Evolutionary conservation across 2,113 vertebrate genomes (phyloP).

Genomic region (Laticauda laticaudata): DNA sequence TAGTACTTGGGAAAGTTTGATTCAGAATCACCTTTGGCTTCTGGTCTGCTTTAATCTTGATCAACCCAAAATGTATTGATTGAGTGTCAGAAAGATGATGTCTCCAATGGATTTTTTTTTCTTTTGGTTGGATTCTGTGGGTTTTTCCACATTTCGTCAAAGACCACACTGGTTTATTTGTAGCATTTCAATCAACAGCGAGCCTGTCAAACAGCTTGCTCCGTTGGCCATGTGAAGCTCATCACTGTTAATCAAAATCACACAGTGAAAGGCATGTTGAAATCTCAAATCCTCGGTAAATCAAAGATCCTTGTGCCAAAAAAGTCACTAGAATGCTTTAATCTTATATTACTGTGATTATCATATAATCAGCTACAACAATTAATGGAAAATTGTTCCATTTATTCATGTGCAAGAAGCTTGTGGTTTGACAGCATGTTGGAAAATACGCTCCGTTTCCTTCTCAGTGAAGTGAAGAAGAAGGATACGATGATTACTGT

Average conservation of each 20-base stretch:
- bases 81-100: neutral
- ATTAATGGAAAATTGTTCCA: neutral
- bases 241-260: constrained; percentile 33
- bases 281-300: constrained; percentile 24
- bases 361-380: constrained; percentile 9
- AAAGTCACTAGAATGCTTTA: neutral
- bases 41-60: neutral
- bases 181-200: neutral
- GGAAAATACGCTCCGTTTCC: neutral
- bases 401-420: neutral
- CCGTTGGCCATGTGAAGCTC: constrained; percentile 24
- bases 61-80: neutral
- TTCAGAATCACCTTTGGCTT: neutral
- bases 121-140: neutral
- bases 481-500: neutral
- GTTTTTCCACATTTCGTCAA: neutral
- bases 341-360: constrained; percentile 21
- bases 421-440: neutral
- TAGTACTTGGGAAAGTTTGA: neutral
- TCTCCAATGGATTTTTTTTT: neutral
- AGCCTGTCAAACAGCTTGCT: constrained; percentile 22
- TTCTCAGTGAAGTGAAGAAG: neutral
- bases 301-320: constrained; percentile 33
- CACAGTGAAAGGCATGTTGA: constrained; percentile 41
- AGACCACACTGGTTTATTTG: neutral